These are phyloP conservation scores for Sylvilagus floridanus DNA, from an alignment of 2,797 vertebrate species.

Conservation along the genomic window DNA sequence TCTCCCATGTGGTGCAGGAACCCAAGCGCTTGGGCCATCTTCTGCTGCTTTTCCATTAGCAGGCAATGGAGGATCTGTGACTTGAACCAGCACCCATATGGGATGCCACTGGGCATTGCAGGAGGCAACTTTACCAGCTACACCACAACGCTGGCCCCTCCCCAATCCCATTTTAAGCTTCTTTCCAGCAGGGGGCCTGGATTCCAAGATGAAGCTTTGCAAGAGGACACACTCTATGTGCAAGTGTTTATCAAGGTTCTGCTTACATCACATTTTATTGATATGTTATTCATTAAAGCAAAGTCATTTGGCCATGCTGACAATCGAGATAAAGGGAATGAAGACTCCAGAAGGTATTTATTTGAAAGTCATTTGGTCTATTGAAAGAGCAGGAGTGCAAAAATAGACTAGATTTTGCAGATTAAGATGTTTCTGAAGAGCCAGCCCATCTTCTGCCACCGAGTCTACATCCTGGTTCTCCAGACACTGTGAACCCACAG, in stretches of 20 bases:
- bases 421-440: conserved; percentile 15
- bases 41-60: too few species aligned
- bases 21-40: too few species aligned
- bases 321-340: neutral
- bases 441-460: neutral
- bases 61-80: too few species aligned
- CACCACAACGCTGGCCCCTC: neutral
- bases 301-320: neutral
- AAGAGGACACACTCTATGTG: neutral
- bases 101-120: too few species aligned
- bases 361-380: neutral
- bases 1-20: too few species aligned
- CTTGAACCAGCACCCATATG: too few species aligned
- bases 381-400: neutral
- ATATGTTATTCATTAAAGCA: neutral
- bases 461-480: neutral
- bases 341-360: too few species aligned
- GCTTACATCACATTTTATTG: neutral
- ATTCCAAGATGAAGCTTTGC: neutral
- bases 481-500: neutral
- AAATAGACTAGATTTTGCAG: neutral
- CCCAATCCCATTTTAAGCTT: neutral
- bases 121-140: too few species aligned
- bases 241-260: neutral
- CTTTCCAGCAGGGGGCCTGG: neutral